Conservation (phyloP, 2,797 vertebrate genomes). For the Loris lydekkerianus region DNA sequence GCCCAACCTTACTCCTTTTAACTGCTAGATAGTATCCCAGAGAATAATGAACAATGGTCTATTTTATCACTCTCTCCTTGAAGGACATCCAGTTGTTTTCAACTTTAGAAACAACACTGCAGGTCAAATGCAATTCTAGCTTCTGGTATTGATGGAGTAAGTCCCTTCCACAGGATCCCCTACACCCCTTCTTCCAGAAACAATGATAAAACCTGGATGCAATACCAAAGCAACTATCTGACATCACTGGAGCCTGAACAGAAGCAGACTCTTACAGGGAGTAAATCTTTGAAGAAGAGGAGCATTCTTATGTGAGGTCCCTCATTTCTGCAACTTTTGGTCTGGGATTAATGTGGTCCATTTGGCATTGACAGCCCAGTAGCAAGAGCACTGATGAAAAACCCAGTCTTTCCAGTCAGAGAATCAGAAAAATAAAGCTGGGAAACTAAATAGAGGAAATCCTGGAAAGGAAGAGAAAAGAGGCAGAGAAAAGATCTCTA, state of each 20-base stretch:
- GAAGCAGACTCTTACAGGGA: background rate
- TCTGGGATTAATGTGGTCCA: background rate
- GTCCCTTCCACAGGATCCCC: background rate
- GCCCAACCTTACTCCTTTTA: background rate
- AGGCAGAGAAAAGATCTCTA: background rate
- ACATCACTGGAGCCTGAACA: background rate
- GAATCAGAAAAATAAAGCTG: background rate
- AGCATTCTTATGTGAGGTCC: background rate
- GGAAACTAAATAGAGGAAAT: background rate
- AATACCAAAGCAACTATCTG: background rate
- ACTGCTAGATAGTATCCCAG: background rate
- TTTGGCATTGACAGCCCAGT: background rate
- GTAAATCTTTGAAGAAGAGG: background rate
- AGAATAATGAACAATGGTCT: background rate
- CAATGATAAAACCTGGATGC: background rate
- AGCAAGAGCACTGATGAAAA: constrained; percentile 5
- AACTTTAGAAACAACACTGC: background rate
- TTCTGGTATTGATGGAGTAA: background rate
- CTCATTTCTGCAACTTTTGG: background rate
- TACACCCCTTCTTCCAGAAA: background rate
- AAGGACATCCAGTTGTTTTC: background rate
- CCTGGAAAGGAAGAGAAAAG: background rate
- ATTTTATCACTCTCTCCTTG: background rate
- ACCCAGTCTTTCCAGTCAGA: background rate
- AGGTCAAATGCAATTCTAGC: background rate